These are phyloP conservation scores for Abramis brama DNA, from an alignment of 2,113 vertebrate species.

Conservation along the genomic window DNA sequence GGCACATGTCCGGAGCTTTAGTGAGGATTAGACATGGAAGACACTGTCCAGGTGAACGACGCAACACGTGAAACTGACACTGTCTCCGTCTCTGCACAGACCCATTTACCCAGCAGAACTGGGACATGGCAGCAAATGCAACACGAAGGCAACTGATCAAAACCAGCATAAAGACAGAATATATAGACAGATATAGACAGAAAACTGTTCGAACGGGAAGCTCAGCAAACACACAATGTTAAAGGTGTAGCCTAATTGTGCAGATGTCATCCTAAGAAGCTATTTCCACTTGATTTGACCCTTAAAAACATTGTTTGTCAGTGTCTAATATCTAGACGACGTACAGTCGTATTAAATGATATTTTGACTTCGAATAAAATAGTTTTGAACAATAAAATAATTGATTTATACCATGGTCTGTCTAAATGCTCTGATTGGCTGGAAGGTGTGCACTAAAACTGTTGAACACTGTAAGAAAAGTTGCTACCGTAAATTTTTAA, in stretches of 20 bases:
- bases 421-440: too few species aligned
- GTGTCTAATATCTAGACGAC: neutral
- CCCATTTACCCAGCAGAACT: neutral
- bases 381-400: neutral
- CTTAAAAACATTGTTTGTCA: neutral
- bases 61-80: constrained; percentile 20
- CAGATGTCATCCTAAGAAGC: neutral
- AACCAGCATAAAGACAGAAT: neutral
- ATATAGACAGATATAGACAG: neutral
- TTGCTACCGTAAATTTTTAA: too few species aligned
- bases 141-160: neutral
- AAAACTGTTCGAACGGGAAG: neutral
- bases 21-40: constrained; percentile 29
- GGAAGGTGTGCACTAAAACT: neutral
- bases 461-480: too few species aligned
- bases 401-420: neutral
- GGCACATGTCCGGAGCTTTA: constrained; percentile 39
- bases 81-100: neutral
- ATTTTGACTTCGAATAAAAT: neutral
- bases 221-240: neutral
- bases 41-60: constrained; percentile 32
- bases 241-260: neutral
- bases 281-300: neutral
- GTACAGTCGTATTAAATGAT: neutral
- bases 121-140: neutral